phyloP scores from a whole-genome alignment of 2,797 vertebrate species.

The Catamblyrhynchus diadema region DNA sequence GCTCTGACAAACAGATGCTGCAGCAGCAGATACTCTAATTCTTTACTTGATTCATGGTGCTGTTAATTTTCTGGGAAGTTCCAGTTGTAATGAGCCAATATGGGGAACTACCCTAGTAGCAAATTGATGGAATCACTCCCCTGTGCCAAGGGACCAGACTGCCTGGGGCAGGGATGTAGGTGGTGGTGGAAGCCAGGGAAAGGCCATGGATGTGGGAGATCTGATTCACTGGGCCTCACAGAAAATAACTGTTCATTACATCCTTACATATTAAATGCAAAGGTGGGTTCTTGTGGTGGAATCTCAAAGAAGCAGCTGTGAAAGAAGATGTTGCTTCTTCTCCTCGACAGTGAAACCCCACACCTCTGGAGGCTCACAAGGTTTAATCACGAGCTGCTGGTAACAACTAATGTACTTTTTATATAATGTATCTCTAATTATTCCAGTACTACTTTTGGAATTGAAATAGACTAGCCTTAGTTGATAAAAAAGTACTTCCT shows the following conservation, averaged over 20 bases:
- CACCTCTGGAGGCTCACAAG: neutral
- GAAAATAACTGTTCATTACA: neutral
- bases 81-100: neutral
- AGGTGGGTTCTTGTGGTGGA: neutral
- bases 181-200: neutral
- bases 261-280: neutral
- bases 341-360: neutral
- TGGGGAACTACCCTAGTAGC: rapidly evolving
- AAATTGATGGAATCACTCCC: neutral
- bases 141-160: too few species aligned
- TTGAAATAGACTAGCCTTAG: neutral
- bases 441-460: neutral
- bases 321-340: neutral
- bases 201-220: neutral
- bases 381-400: neutral
- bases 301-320: neutral
- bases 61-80: neutral
- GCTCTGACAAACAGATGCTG: slow-evolving; percentile 31
- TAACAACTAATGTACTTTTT: neutral
- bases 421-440: neutral
- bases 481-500: neutral
- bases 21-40: neutral
- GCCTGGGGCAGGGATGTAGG: neutral
- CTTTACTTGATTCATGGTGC: neutral
- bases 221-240: neutral